Evolutionary conservation across 2,797 vertebrate genomes (phyloP).

Genomic region (Bryconaethiops microstoma): DNA sequence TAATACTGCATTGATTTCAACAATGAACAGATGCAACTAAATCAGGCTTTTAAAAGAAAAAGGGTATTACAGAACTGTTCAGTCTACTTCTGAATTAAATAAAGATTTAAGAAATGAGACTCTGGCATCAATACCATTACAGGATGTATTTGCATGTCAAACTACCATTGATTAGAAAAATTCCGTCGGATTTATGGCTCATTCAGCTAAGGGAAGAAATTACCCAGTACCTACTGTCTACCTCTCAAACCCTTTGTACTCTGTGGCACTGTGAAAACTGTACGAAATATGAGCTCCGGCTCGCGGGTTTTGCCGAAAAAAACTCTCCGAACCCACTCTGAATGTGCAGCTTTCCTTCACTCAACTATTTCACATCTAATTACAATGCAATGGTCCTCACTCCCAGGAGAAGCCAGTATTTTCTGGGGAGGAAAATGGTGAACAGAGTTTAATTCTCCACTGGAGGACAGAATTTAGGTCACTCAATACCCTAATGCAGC

Average conservation of each 20-base stretch:
- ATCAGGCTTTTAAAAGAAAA: not conserved
- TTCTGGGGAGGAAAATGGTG: conserved; percentile 21
- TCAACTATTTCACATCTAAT: conserved; percentile 54
- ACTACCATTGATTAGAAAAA: not conserved
- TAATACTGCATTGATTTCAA: not conserved
- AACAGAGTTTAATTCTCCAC: conserved; percentile 43
- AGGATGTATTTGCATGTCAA: conserved; percentile 22
- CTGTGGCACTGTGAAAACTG: conserved; percentile 64
- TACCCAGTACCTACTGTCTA: conserved; percentile 55
- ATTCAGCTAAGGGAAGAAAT: conserved; percentile 37
- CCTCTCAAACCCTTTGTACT: conserved; percentile 68
- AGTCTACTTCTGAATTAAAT: not conserved
- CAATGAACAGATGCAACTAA: not conserved
- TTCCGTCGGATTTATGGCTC: conserved; percentile 17
- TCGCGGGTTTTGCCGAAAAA: conserved; percentile 66
- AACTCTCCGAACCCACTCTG: conserved; percentile 65
- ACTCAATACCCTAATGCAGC: conserved; percentile 51
- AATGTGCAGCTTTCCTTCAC: conserved; percentile 61
- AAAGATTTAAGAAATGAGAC: conserved; percentile 20
- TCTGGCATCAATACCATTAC: conserved; percentile 17
- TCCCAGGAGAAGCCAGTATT: conserved; percentile 9
- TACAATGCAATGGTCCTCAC: conserved; percentile 32
- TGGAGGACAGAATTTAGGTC: conserved; percentile 53
- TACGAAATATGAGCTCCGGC: conserved; percentile 63
- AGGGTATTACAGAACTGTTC: not conserved